Conservation (phyloP, 2,797 vertebrate genomes). For the Moxostoma hubbsi region DNA sequence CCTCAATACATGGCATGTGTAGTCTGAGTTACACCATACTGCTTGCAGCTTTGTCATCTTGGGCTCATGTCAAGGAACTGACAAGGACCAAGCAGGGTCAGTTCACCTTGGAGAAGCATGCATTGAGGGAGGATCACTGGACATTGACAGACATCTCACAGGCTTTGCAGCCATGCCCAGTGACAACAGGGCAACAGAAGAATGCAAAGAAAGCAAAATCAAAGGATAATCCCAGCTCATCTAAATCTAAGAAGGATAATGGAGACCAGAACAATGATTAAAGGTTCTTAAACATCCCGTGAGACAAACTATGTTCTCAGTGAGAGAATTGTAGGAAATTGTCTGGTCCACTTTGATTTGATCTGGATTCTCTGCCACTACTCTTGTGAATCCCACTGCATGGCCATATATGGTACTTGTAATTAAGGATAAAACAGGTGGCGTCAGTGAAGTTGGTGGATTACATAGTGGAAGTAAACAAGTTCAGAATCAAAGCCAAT, state of each 20-base stretch:
- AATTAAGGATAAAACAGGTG: conserved; percentile 1
- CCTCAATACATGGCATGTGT: neutral
- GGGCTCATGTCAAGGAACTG: conserved; percentile 88
- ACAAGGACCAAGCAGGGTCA: conserved; percentile 90
- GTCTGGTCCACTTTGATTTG: neutral
- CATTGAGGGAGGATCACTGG: conserved; percentile 87
- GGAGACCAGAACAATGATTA: conserved; percentile 35
- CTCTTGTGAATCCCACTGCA: neutral
- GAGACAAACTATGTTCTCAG: neutral
- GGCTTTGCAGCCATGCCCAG: conserved; percentile 49
- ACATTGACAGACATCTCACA: conserved; percentile 75
- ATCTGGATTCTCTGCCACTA: neutral
- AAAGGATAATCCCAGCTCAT: neutral
- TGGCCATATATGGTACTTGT: neutral
- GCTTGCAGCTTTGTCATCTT: conserved; percentile 83
- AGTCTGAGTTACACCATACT: conserved; percentile 24
- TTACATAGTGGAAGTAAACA: neutral
- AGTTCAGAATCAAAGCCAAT: conserved; percentile 9
- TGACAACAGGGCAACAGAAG: conserved; percentile 19
- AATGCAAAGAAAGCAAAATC: conserved; percentile 47
- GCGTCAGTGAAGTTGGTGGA: neutral
- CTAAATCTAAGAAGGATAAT: conserved; percentile 8
- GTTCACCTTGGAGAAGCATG: conserved; percentile 88
- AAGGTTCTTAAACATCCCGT: neutral
- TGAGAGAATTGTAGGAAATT: neutral